Evolutionary conservation across 2,888 invertebrate genomes (phyloP).

Genomic region (Aproaerema taeniolella): DNA sequence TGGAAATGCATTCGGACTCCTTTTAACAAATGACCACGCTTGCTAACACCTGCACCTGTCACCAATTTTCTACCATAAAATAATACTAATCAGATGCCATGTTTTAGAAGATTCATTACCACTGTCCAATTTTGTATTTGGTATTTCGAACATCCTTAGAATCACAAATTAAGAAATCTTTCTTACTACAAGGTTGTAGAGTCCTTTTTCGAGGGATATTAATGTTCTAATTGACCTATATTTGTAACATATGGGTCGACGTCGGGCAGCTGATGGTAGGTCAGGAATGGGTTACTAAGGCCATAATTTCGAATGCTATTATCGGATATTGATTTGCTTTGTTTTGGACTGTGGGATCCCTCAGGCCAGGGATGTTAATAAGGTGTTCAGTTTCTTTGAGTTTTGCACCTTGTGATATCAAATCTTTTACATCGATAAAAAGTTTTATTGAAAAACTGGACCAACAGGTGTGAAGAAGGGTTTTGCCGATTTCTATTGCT

Average conservation of each 20-base stretch:
- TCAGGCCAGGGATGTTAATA: slow-evolving; percentile 51
- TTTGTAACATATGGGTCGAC: slow-evolving; percentile 60
- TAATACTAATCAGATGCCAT: slow-evolving; percentile 52
- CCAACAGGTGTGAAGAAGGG: slow-evolving; percentile 46
- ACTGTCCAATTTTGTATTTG: slow-evolving; percentile 33
- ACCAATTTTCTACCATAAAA: slow-evolving; percentile 46
- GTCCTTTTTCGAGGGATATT: no score
- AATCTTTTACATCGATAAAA: slow-evolving; percentile 42
- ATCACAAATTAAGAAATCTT: no score
- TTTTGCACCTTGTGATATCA: slow-evolving; percentile 70
- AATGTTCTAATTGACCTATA: slow-evolving; percentile 66
- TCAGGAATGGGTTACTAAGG: slow-evolving; percentile 55
- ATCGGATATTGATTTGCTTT: slow-evolving; percentile 58
- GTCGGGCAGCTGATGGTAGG: slow-evolving; percentile 63
- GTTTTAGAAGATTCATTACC: slow-evolving; percentile 56
- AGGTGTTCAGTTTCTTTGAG: slow-evolving; percentile 50
- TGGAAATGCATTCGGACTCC: slow-evolving; percentile 31
- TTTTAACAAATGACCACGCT: slow-evolving; percentile 40
- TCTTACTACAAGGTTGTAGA: no score
- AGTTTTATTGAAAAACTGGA: slow-evolving; percentile 48
- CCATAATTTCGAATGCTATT: slow-evolving; percentile 60
- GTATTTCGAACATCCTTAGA: slow-evolving; percentile 23
- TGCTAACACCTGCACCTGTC: slow-evolving; percentile 48
- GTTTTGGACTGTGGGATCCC: slow-evolving; percentile 50
- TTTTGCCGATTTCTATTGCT: slow-evolving; percentile 28